These are phyloP conservation scores for Collichthys lucidus DNA, from an alignment of 2,113 vertebrate species.

Conservation along the genomic window DNA sequence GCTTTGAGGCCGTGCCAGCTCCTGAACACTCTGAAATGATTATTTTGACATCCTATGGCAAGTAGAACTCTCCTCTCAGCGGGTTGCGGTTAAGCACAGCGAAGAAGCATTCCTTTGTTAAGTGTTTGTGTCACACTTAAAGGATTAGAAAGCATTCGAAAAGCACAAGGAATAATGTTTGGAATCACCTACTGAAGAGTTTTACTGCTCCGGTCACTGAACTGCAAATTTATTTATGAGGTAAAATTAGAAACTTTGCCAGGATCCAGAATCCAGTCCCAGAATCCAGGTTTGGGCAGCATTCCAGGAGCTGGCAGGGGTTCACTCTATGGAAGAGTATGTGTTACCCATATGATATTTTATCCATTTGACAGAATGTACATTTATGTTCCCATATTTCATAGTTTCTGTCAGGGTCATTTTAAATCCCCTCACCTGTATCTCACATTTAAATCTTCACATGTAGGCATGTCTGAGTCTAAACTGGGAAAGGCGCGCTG, in stretches of 20 bases:
- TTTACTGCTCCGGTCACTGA: constrained; percentile 43
- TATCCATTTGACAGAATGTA: constrained; percentile 71
- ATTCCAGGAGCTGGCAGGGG: constrained; percentile 69
- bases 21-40: constrained; percentile 69
- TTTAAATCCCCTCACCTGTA: constrained; percentile 74
- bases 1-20: constrained; percentile 68
- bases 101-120: constrained; percentile 78
- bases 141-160: constrained; percentile 78
- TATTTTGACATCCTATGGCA: constrained; percentile 80
- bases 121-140: constrained; percentile 82
- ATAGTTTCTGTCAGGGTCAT: constrained; percentile 65
- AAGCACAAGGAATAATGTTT: constrained; percentile 73
- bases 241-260: constrained; percentile 49
- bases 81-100: constrained; percentile 61
- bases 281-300: constrained; percentile 36
- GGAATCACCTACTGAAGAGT: constrained; percentile 70
- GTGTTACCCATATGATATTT: constrained; percentile 73
- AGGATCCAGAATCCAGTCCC: constrained; percentile 11
- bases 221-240: constrained; percentile 30
- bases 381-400: constrained; percentile 78
- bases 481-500: constrained; percentile 61
- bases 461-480: constrained; percentile 50
- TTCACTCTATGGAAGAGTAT: constrained; percentile 57
- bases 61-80: constrained; percentile 73
- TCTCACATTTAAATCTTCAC: constrained; percentile 71